A percentile compares a stretch with the other conserved stretches of the same genome.
phyloP scores from a whole-genome alignment of 2,113 vertebrate species.

The Struthio camelus region DNA sequence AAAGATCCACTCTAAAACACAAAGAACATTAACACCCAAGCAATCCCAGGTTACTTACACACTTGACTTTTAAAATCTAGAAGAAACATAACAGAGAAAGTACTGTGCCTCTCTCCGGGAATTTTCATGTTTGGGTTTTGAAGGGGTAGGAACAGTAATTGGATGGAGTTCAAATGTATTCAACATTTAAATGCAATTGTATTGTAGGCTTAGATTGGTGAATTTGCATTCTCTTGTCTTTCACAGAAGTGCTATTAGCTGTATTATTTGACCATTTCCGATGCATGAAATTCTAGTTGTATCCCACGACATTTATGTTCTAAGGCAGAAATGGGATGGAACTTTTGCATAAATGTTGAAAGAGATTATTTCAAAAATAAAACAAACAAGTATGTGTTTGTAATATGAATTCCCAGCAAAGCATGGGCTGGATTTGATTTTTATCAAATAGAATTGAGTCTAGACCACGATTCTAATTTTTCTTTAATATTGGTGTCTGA shows the following conservation, averaged over 20 bases:
- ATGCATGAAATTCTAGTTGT: constrained; percentile 35
- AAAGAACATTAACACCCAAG: background rate
- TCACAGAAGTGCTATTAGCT: constrained; percentile 28
- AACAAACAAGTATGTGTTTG: background rate
- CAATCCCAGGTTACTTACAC: background rate
- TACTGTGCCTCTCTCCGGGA: background rate
- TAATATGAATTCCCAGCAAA: background rate
- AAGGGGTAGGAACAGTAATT: background rate
- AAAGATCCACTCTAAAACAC: background rate
- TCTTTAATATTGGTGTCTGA: background rate
- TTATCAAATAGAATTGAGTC: background rate
- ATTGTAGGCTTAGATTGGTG: background rate
- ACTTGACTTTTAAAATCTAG: background rate
- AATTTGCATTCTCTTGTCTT: constrained; percentile 23
- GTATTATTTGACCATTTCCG: constrained; percentile 25
- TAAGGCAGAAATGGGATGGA: background rate
- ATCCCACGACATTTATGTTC: background rate
- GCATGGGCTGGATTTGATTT: background rate
- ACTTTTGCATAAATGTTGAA: background rate
- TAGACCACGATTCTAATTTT: background rate
- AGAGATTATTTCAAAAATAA: constrained; percentile 3
- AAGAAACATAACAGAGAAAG: background rate
- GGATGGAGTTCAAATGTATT: background rate
- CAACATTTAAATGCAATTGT: background rate
- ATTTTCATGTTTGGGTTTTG: background rate